A percentile compares a stretch with the other conserved stretches of the same genome.
phyloP scores from a whole-genome alignment of 2,888 invertebrate species.

The Bellardia bayeri region DNA sequence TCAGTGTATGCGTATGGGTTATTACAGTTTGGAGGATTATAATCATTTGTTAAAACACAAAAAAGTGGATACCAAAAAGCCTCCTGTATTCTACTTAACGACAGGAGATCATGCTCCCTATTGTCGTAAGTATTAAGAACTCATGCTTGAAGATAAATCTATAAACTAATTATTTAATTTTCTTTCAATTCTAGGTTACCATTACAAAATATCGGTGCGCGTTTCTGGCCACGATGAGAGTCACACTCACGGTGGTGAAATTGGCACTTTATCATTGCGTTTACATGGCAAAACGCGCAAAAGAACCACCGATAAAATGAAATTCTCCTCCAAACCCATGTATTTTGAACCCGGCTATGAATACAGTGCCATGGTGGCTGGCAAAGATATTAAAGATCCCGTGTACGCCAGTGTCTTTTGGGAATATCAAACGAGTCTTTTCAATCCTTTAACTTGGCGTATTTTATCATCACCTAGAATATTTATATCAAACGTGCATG shows the following conservation, averaged over 20 bases:
- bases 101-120: conserved; percentile 89
- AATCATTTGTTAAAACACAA: conserved; percentile 84
- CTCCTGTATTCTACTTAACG: conserved; percentile 88
- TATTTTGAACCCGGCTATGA: conserved; percentile 88
- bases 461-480: conserved; percentile 90
- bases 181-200: conserved; percentile 87
- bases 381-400: conserved; percentile 88
- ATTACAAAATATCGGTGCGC: conserved; percentile 90
- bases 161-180: conserved; percentile 4
- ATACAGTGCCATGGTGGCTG: conserved; percentile 88
- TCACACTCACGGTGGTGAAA: conserved; percentile 90
- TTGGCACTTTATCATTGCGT: conserved; percentile 89
- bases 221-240: conserved; percentile 91
- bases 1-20: conserved; percentile 89
- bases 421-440: conserved; percentile 91
- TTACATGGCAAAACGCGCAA: conserved; percentile 87
- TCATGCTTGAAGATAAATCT: not conserved
- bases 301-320: conserved; percentile 86
- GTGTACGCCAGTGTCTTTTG: conserved; percentile 90
- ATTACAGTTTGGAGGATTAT: conserved; percentile 86
- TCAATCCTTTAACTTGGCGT: conserved; percentile 94
- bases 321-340: conserved; percentile 85
- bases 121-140: conserved; percentile 87
- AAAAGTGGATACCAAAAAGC: conserved; percentile 83
- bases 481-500: conserved; percentile 88